A percentile compares a stretch with the other conserved stretches of the same genome.
phyloP scores from a whole-genome alignment of 2,888 invertebrate species.

The Nymphalis urticae region DNA sequence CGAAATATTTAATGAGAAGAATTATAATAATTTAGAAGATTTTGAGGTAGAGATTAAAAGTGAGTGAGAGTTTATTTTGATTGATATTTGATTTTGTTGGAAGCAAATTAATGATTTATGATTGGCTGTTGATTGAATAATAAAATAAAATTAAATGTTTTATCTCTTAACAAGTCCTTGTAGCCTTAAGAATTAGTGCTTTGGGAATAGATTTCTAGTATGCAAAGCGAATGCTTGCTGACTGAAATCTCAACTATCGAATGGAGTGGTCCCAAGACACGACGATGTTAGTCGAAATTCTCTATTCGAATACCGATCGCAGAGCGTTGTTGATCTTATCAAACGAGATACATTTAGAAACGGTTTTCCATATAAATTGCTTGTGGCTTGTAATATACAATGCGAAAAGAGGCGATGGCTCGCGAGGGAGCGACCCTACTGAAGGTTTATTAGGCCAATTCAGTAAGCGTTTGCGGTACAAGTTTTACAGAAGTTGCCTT shows the following conservation, averaged over 20 bases:
- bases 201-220: slow-evolving; percentile 34
- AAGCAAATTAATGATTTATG: background rate
- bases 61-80: too few relatives aligned
- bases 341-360: slow-evolving; percentile 57
- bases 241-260: slow-evolving; percentile 40
- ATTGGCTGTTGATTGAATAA: background rate
- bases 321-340: slow-evolving; percentile 54
- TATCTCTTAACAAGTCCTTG: slow-evolving; percentile 19
- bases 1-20: too few relatives aligned
- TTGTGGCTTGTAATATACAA: slow-evolving; percentile 58
- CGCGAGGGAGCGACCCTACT: slow-evolving; percentile 57
- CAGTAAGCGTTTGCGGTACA: slow-evolving; percentile 44
- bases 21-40: too few relatives aligned
- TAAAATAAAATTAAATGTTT: slow-evolving; percentile 1
- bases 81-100: background rate
- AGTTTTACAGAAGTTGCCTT: slow-evolving; percentile 41
- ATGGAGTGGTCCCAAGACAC: slow-evolving; percentile 36
- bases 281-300: slow-evolving; percentile 39
- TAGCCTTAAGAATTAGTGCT: slow-evolving; percentile 31
- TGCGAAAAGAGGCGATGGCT: slow-evolving; percentile 57
- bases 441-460: slow-evolving; percentile 47
- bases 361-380: slow-evolving; percentile 69
- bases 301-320: slow-evolving; percentile 37
- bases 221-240: slow-evolving; percentile 40
- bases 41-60: too few relatives aligned